Conservation (phyloP, 2,113 vertebrate species). For the Clarias macrocephalus region DNA sequence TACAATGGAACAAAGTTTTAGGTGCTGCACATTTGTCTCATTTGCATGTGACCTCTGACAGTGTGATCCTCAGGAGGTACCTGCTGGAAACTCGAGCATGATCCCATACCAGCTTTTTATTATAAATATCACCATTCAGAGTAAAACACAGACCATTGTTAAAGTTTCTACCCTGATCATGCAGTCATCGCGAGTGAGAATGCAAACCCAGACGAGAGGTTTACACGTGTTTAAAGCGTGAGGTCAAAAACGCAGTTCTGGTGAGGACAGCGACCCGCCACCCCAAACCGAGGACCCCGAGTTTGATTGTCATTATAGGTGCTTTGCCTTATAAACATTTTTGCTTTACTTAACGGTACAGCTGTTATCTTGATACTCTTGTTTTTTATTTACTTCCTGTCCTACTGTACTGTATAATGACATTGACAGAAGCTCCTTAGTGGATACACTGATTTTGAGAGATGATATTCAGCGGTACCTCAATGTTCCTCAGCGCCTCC, state of each 20-base stretch:
- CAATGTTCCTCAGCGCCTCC: neutral
- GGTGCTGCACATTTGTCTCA: neutral
- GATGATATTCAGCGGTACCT: neutral
- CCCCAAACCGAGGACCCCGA: neutral
- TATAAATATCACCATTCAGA: neutral
- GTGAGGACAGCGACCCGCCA: neutral
- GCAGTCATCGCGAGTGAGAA: neutral
- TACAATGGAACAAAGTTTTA: neutral
- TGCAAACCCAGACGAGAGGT: neutral
- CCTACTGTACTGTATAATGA: neutral
- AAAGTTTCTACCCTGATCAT: neutral
- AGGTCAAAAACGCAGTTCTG: neutral
- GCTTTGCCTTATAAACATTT: neutral
- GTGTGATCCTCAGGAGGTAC: neutral
- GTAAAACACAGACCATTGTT: neutral
- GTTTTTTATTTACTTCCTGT: neutral
- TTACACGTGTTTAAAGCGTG: neutral
- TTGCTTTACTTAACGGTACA: neutral
- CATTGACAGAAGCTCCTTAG: neutral
- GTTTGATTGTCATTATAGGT: neutral
- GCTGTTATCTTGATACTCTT: neutral
- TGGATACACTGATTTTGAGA: neutral
- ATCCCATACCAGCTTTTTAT: neutral
- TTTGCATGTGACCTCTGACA: conserved; percentile 21
- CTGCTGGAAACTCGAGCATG: neutral